Evolutionary conservation across 1,140 invertebrate genomes (phyloP), one percentile per base, ranked within the genome.

Genomic region (Drosophila novamexicana): DNA sequence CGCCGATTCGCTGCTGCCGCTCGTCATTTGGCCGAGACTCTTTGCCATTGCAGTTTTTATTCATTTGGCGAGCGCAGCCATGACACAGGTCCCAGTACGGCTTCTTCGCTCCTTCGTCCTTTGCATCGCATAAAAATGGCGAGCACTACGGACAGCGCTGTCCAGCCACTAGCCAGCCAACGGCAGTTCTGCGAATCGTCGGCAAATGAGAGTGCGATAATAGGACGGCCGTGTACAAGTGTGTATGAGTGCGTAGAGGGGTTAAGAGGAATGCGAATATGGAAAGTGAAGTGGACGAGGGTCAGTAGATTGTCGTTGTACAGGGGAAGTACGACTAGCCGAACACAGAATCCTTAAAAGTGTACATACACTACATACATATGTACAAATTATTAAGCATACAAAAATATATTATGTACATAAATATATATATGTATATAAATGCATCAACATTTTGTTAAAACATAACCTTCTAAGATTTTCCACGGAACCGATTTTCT

Each of bases 141-240:
- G 63, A 64, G 56, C 29, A 50, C 42, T 52, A 74, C 40, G 37
- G 49, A 50, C 59, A 37, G 56, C 18, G 49, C 36, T 67, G 71
- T 44, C 47, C 58, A 64, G 73, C 34, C 44, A 61, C 58, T 49
- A 63, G 39, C 44, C 50, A 66, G 59, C 80, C 75, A 81, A 75
- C 75, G 61, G 75, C 67, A 78, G 49, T 81, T 53, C 72, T 80
- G 62, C 66, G 71, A 75, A 78, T 78, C 63, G 63, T 37, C 32
- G 40, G 64, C 67, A 83, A 83, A 81, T 72, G 75, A 71, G 59
- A 78, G 63, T 78, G 67, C 71, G 59, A 83, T 75, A 80, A 80
- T 81, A 69, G 53, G 22, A 59, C 50, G 34, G 42, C 8, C 42
- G 8, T 37, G 5, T 29, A 29, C 39, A 5, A 54, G 49, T 65